Percentiles rank a stretch among this genome's conserved stretches.
These are phyloP conservation scores for Ceyx cyanopectus DNA, from an alignment of 2,113 vertebrate species.

Conservation along the genomic window DNA sequence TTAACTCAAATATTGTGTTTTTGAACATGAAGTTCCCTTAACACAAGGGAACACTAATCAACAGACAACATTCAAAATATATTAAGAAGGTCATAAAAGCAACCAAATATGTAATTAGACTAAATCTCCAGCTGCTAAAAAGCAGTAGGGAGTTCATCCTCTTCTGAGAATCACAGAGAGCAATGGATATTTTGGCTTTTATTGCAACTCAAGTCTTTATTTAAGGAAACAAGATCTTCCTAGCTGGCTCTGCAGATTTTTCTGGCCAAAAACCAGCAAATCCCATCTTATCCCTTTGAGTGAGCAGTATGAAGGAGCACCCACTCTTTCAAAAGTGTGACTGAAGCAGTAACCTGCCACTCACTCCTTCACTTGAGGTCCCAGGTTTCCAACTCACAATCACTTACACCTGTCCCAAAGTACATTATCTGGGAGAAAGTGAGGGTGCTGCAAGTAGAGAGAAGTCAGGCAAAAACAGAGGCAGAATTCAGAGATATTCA, in stretches of 20 bases:
- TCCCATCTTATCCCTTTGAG: not conserved
- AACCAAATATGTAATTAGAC: not conserved
- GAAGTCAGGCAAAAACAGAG: not conserved
- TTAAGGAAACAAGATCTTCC: not conserved
- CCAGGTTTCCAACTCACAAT: not conserved
- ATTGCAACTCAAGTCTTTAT: not conserved
- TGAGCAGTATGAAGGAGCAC: not conserved
- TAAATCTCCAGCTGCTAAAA: conserved; percentile 5
- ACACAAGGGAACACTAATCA: not conserved
- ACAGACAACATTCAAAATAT: not conserved
- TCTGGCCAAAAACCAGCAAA: not conserved
- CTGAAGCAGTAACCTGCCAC: not conserved
- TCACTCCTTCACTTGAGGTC: not conserved
- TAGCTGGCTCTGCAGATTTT: not conserved
- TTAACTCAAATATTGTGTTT: conserved; percentile 45
- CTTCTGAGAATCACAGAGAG: not conserved
- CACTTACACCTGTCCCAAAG: not conserved
- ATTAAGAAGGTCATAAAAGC: not conserved
- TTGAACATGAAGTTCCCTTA: conserved; percentile 33
- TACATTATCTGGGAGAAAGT: not conserved
- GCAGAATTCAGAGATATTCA: not conserved
- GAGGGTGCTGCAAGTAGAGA: not conserved
- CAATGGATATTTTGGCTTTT: not conserved
- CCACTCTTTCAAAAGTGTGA: not conserved
- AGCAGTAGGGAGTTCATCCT: not conserved